Base-by-base conservation (phyloP, 2,888 invertebrate genomes). In the Harpalus rufipes region DNA sequence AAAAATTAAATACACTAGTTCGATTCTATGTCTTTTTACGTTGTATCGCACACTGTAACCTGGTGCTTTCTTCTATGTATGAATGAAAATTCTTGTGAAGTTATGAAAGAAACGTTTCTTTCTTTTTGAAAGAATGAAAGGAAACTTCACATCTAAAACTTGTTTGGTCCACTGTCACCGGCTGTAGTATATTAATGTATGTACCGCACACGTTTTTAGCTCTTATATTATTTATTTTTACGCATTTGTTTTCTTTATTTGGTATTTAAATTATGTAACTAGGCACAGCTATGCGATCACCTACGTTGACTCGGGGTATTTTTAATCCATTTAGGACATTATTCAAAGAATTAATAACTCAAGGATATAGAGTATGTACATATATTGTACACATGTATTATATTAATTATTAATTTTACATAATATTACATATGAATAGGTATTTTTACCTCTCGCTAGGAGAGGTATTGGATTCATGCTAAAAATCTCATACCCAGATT, bases 221-320 rank as follows among this genome's bases (percentile, higher is more conserved):
- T 87, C 87, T 78, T 87, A 86, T 87, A 88, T 89, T 88, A 89
- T 89, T 89, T 88, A 88, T 89, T 89, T 88, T 87, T 88, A 32
- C 61, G n/a, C 84, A 84, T 84, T 84, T 78, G 78, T 84, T 84
- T 84, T 79, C 78, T 84, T 79, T 79, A 79, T 78, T 84, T 81
- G 88, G 88, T 87, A 88, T 88, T 89, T 88, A 88, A 88, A 88
- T 88, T 88, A 88, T 88, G 88, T 88, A 87, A 87, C 86, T 87
- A 87, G 87, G 86, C 86, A 87, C 86, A 85, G 87, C 85, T 84
- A 86, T 86, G 84, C 86, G 87, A 86, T 88, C 89, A 88, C 89
- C 89, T 88, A 89, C 89, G 89, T 78, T 14, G 84, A 61, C 32
- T 78, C 78, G 16, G 25, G 21, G 44, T 18, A 44, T 74, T 74